These are phyloP conservation scores for Drosophila murphyi DNA, from an alignment of 1,140 invertebrate species.

Conservation along the genomic window DNA sequence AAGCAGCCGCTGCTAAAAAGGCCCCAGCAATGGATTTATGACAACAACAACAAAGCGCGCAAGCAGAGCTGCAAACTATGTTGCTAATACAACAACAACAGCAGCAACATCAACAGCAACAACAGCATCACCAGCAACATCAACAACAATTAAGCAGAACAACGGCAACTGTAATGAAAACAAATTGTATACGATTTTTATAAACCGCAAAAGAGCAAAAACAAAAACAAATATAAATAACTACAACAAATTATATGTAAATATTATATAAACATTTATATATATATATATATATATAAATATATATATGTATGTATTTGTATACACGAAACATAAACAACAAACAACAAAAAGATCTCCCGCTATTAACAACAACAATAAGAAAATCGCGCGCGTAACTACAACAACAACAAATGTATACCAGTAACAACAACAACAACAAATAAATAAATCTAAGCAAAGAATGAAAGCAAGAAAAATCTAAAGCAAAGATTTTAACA, in stretches of 20 bases:
- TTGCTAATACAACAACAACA: slow-evolving; percentile 13
- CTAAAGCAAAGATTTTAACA: slow-evolving; percentile 64
- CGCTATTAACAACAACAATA: slow-evolving; percentile 45
- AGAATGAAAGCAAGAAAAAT: slow-evolving; percentile 33
- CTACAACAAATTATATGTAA: slow-evolving; percentile 58
- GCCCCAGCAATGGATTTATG: slow-evolving; percentile 75
- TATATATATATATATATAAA: slow-evolving; percentile 52
- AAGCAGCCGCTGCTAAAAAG: slow-evolving; percentile 28
- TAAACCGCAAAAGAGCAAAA: slow-evolving; percentile 58
- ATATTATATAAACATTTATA: slow-evolving; percentile 75
- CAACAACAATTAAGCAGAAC: slow-evolving; percentile 43
- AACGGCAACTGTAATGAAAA: slow-evolving; percentile 54
- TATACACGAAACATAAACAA: slow-evolving; percentile 36
- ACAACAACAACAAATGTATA: slow-evolving; percentile 61
- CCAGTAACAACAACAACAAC: slow-evolving; percentile 61
- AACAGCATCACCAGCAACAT: slow-evolving; percentile 5
- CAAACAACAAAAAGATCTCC: slow-evolving; percentile 58
- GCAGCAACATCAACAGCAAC: slow-evolving; percentile 39
- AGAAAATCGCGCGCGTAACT: slow-evolving; percentile 45
- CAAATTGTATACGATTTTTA: slow-evolving; percentile 82
- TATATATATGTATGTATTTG: slow-evolving; percentile 40
- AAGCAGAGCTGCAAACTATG: slow-evolving; percentile 39
- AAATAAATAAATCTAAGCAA: slow-evolving; percentile 69
- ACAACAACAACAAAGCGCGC: slow-evolving; percentile 51
- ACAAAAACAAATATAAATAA: slow-evolving; percentile 24